Evolutionary conservation across 2,113 vertebrate species (phyloP).

Genomic region (Campylomormyrus numenius): DNA sequence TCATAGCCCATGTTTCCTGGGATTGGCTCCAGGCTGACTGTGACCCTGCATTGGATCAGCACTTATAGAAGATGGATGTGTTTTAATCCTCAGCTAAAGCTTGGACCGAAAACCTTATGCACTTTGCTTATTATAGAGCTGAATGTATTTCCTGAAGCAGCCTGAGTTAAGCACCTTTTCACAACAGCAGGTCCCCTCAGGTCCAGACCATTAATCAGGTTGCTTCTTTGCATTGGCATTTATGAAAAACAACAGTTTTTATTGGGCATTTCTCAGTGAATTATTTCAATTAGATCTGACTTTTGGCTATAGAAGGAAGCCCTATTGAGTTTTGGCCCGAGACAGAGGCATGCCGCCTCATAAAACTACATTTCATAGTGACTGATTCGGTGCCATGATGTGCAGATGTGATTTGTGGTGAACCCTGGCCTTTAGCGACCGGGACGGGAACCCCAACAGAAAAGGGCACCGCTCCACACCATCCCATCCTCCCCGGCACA

Average conservation of each 20-base stretch:
- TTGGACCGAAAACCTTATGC: neutral
- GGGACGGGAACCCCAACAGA: neutral
- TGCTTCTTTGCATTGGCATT: neutral
- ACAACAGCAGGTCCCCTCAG: neutral
- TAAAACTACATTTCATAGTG: neutral
- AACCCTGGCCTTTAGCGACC: neutral
- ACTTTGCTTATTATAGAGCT: neutral
- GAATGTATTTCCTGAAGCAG: slow-evolving; percentile 1
- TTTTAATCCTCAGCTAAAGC: neutral
- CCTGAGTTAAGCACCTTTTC: slow-evolving; percentile 1
- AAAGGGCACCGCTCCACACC: neutral
- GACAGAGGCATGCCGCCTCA: neutral
- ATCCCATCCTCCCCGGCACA: neutral
- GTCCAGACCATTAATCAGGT: neutral
- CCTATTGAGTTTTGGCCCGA: neutral
- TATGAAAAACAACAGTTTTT: neutral
- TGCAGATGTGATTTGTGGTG: neutral
- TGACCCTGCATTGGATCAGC: neutral
- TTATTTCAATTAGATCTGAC: slow-evolving; percentile 4
- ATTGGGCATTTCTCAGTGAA: neutral
- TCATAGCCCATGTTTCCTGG: neutral
- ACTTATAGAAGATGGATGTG: neutral
- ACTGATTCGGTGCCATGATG: neutral
- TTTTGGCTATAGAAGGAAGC: neutral
- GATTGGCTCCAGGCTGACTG: neutral